These are phyloP conservation scores for Gandaritis pyraliata DNA, from an alignment of 2,888 invertebrate species.

Conservation along the genomic window DNA sequence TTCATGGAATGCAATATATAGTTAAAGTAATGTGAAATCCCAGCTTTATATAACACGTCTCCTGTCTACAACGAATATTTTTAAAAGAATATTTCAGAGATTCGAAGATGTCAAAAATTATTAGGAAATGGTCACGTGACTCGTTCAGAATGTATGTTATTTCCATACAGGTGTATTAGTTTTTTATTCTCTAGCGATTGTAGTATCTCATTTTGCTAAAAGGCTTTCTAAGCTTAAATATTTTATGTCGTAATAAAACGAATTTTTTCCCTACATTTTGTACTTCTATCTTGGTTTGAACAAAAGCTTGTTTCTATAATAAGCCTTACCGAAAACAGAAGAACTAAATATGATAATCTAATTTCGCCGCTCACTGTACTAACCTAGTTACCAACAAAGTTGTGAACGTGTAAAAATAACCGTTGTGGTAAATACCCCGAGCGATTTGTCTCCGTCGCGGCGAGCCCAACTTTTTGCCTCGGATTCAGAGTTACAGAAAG, in stretches of 20 bases:
- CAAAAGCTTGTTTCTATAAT: no score
- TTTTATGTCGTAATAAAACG: no score
- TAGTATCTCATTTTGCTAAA: no score
- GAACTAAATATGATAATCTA: not conserved
- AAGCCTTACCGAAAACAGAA: no score
- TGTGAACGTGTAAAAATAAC: conserved; percentile 39
- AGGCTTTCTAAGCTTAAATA: no score
- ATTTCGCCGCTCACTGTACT: conserved; percentile 1
- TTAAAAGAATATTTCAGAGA: not conserved
- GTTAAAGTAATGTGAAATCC: conserved; percentile 4
- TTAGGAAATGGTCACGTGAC: no score
- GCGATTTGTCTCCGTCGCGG: conserved; percentile 48
- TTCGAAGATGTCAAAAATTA: no score
- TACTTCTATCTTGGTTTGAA: no score
- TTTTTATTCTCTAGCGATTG: no score
- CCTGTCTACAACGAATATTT: conserved; percentile 4
- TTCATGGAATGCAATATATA: not conserved
- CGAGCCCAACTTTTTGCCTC: conserved; percentile 42
- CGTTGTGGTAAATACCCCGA: conserved; percentile 42
- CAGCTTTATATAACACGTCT: conserved; percentile 2
- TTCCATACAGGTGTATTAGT: no score
- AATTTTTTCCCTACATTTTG: no score
- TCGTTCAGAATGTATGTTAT: no score
- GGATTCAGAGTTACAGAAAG: conserved; percentile 38
- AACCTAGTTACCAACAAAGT: conserved; percentile 34